Conservation (phyloP, 1,140 invertebrate species). For the Zophobas morio region DNA sequence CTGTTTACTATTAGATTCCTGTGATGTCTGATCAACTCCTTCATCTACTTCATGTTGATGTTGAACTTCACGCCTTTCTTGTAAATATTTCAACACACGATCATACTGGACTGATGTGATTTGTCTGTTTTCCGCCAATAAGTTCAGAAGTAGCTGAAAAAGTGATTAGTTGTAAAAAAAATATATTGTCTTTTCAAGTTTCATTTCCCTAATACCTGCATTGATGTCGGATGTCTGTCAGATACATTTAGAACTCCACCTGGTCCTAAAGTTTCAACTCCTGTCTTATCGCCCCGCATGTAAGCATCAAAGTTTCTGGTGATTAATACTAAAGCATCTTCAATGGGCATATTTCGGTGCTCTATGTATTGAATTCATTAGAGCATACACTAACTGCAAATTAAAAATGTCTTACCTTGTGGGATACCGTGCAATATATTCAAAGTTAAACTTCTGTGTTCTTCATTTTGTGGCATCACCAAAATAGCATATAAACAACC, state of each 20-base stretch:
- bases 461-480: constrained; percentile 87
- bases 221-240: constrained; percentile 77
- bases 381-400: constrained; percentile 32
- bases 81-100: constrained; percentile 84
- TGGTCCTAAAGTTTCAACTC: constrained; percentile 61
- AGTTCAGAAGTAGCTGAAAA: constrained; percentile 77
- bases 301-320: constrained; percentile 85
- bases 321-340: constrained; percentile 88
- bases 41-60: constrained; percentile 79
- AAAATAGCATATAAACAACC: constrained; percentile 92
- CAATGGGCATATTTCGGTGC: constrained; percentile 95
- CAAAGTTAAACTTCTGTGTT: constrained; percentile 88
- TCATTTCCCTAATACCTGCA: constrained; percentile 70
- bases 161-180: background rate
- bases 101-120: constrained; percentile 87
- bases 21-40: constrained; percentile 69
- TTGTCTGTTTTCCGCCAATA: constrained; percentile 85
- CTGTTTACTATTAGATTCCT: constrained; percentile 71
- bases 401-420: constrained; percentile 77
- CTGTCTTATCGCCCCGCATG: constrained; percentile 73
- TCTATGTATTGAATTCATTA: constrained; percentile 71
- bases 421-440: constrained; percentile 93
- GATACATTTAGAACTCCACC: constrained; percentile 63
- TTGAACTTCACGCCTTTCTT: constrained; percentile 82
- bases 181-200: background rate